Base-by-base conservation (phyloP, 2,113 vertebrate genomes). In the Fulmarus glacialis region DNA sequence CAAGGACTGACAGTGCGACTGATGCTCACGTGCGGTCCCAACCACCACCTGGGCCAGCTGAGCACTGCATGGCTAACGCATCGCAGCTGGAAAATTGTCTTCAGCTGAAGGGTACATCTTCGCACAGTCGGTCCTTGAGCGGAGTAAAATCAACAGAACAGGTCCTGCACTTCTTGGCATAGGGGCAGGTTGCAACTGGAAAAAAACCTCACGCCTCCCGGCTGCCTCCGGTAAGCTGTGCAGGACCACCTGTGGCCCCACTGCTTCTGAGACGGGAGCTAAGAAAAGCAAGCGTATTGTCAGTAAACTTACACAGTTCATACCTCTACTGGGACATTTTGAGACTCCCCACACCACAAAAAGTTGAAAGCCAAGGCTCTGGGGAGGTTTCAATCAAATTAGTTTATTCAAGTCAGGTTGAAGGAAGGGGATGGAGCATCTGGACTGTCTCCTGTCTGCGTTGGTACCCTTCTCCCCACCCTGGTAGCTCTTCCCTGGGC, bases 1-100 rank as follows among this genome's bases (percentile, higher is more conserved):
- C 40, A 53, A 82, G 55, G 58, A 24, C 32, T 23, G n/a, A 24
- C 20, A 82, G 36, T 1, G n/a, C 0, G 1, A 75, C 19, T 42
- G 43, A 27, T 38, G 47, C 7, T 45, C 34, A 27, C 0, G 1
- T 0, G 1, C 30, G 64, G 20, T 16, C n/a, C 79, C 18, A 7
- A 79, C 32, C 8, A 23, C 14, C 73, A 26, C n/a, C 55, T 71
- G 0, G 0, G n/a, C 59, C 71, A 82, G 38, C 60, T 71, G 66
- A 80, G 53, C 45, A 12, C 2, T 53, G 48, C 29, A 27, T 9
- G 19, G 27, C 38, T 50, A 60, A 67, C 2, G 8, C 9, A 24
- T 9, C 6, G 8, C 79, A 81, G 63, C 48, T 73, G 45, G 59
- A 89, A 89, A 83, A 62, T 1, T 38, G 45, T 72, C 50, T 70